Evolutionary conservation across 1,140 invertebrate genomes (phyloP), one percentile per base, ranked within the genome.

Genomic region (Lepidurus packardi): DNA sequence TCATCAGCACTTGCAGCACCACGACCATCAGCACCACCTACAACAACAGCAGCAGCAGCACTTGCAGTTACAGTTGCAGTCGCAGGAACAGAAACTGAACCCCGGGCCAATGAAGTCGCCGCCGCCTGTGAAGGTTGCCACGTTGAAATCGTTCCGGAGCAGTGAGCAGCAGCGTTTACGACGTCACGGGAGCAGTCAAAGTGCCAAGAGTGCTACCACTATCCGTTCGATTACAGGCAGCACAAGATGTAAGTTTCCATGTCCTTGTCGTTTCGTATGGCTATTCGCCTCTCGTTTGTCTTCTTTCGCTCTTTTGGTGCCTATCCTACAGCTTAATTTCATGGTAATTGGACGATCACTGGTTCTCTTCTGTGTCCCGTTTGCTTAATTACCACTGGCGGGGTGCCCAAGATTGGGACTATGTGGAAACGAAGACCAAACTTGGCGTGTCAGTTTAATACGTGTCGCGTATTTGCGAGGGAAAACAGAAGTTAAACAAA

Each of bases 111-210:
- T 73, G 43, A 34, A 53, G 45, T 73, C 75, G 21, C 74, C 42
- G 21, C 43, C 53, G 21, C 43, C 53, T 8, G 42, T 43, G 25
- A 53, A 75, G 74, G 73, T 53, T 47, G 74, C 65, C 24, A 75
- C 78, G 13, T 76, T 74, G 25, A 44, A 73, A 21, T 45, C 34
- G 8, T 47, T 43, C 43, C 78, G 79, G 8, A 79, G 77, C 25
- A 43, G 42, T 25, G 78, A 76, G 77, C 78, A 80, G 25, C 78
- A 43, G 79, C 80, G 4, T 21, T 82, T 76, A 77, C 80, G 75
- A 78, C 82, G 82, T 76, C 79, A 73, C 77, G 78, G 74, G 75
- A 82, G 79, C 77, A 82, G 42, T 11, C 82, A 47, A 47, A 81
- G 79, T 45, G 79, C 25, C 79, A 81, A 43, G 45, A 80, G 77